phyloP scores from a whole-genome alignment of 2,797 vertebrate genomes.

The Tapera naevia region DNA sequence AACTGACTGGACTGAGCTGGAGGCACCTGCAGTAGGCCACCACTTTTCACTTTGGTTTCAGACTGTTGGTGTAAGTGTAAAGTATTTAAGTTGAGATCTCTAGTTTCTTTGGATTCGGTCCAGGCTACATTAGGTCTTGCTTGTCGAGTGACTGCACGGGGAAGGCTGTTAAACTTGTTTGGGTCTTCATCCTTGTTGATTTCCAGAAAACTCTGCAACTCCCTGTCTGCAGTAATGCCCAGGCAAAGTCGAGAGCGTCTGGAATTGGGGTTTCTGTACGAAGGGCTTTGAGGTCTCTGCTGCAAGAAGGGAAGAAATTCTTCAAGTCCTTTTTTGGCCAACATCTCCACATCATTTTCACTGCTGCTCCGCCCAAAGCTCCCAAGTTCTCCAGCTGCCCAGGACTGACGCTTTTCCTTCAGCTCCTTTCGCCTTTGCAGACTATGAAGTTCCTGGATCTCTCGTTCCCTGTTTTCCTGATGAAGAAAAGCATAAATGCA shows the following conservation, averaged over 20 bases:
- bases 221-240: constrained; percentile 82
- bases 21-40: neutral
- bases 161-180: constrained; percentile 89
- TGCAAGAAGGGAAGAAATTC: constrained; percentile 83
- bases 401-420: constrained; percentile 88
- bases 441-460: constrained; percentile 86
- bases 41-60: neutral
- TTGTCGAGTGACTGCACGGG: constrained; percentile 78
- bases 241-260: constrained; percentile 89
- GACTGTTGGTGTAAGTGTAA: constrained; percentile 63
- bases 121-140: constrained; percentile 77
- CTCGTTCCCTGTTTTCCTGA: constrained; percentile 91
- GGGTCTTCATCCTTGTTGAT: constrained; percentile 70
- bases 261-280: constrained; percentile 84
- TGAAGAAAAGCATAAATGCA: neutral
- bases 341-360: constrained; percentile 91
- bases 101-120: constrained; percentile 75
- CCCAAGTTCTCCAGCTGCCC: constrained; percentile 79
- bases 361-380: constrained; percentile 93
- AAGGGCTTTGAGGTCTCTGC: constrained; percentile 86
- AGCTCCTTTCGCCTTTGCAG: constrained; percentile 85
- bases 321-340: constrained; percentile 87
- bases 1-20: constrained; percentile 8
- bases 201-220: constrained; percentile 89
- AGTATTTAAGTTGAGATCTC: constrained; percentile 34